A percentile compares a stretch with the other conserved stretches of the same genome.
Evolutionary conservation across 30 jellyfish, hydroid and myxozoan species (phyloP).

Genomic region (Aurelia coerulea): DNA sequence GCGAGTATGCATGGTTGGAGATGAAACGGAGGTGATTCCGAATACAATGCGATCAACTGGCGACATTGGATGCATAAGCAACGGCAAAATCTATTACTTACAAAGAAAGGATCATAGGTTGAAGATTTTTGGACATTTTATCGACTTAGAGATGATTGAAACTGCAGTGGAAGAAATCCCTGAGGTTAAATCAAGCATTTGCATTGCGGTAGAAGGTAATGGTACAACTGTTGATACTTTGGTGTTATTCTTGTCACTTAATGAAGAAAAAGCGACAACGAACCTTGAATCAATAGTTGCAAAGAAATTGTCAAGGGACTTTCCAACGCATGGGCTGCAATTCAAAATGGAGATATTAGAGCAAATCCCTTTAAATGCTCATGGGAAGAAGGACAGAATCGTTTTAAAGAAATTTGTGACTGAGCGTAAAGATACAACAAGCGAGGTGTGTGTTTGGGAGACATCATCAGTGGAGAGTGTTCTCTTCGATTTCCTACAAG

Average conservation of each 20-base stretch:
- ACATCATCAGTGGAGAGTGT: not conserved
- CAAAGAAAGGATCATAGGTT: constrained; percentile 73
- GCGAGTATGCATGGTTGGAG: constrained; percentile 70
- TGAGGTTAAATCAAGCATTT: constrained; percentile 30
- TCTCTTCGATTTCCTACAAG: not conserved
- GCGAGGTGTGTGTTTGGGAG: not conserved
- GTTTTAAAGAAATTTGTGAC: constrained; percentile 1
- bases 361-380: constrained; percentile 30
- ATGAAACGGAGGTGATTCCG: constrained; percentile 29
- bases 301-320: not conserved
- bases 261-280: not conserved
- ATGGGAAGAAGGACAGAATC: constrained; percentile 65
- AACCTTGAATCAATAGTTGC: not conserved
- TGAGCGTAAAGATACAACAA: not conserved
- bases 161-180: constrained; percentile 12
- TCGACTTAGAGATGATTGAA: constrained; percentile 59
- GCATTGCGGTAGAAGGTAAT: not conserved
- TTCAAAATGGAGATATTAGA: constrained; percentile 7
- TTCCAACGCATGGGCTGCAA: constrained; percentile 16
- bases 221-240: not conserved
- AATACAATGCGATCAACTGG: constrained; percentile 81
- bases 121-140: constrained; percentile 80
- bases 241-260: constrained; percentile 26
- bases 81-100: constrained; percentile 70
- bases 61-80: constrained; percentile 62